These are phyloP conservation scores for Scaptomyza parva DNA, from an alignment of 2,888 invertebrate genomes.

Conservation along the genomic window DNA sequence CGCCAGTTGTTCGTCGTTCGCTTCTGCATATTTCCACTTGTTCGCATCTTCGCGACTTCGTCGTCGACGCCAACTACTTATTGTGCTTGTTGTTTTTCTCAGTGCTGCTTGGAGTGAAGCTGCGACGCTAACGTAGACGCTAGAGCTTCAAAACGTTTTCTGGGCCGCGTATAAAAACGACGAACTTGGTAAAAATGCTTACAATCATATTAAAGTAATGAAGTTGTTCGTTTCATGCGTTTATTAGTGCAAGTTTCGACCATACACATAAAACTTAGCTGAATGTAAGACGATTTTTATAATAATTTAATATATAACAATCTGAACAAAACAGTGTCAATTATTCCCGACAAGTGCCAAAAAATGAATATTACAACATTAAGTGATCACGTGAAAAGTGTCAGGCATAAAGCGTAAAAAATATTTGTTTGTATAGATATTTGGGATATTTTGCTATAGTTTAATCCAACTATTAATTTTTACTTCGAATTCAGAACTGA, in stretches of 20 bases:
- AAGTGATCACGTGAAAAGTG: constrained; percentile 41
- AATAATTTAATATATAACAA: constrained; percentile 3
- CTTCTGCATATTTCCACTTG: constrained; percentile 67
- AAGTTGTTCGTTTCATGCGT: constrained; percentile 67
- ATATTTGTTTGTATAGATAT: constrained; percentile 24
- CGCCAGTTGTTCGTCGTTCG: constrained; percentile 7
- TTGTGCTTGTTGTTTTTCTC: constrained; percentile 43
- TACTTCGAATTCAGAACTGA: constrained; percentile 7
- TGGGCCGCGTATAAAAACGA: constrained; percentile 74
- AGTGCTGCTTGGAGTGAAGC: constrained; percentile 39
- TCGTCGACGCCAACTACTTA: constrained; percentile 22
- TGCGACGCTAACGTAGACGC: constrained; percentile 40
- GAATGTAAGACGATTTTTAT: constrained; percentile 30
- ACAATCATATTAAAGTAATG: constrained; percentile 76
- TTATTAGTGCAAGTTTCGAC: constrained; percentile 39
- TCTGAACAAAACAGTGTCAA: constrained; percentile 10
- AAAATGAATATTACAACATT: constrained; percentile 31
- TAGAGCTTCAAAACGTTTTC: constrained; percentile 48
- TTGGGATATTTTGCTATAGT: constrained; percentile 18
- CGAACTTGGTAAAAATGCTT: constrained; percentile 74
- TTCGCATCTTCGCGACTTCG: constrained; percentile 60
- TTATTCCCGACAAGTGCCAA: constrained; percentile 2
- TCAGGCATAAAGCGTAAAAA: constrained; percentile 34
- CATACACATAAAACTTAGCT: constrained; percentile 11
- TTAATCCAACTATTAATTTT: neutral